Base-by-base conservation (phyloP, 2,113 vertebrate genomes). In the Aegithalos caudatus region DNA sequence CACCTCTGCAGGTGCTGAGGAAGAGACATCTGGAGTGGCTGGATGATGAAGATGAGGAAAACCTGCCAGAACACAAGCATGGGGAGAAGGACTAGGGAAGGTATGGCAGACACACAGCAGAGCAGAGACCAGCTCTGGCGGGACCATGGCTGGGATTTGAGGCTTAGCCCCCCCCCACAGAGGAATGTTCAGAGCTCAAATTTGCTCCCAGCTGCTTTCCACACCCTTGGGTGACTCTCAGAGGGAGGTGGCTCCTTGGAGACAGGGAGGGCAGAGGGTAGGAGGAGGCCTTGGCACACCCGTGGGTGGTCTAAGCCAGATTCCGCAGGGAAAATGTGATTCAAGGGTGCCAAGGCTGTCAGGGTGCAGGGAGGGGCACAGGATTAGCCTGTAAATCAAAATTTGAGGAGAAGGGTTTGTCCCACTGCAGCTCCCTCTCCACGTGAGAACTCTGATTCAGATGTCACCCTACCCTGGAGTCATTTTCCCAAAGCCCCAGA, bases 391-490 rank as follows among this genome's bases (percentile, higher is more conserved):
- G 64, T 44, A 92, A 72, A 62, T 70, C 7, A n/a, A 21, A 28
- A 81, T 50, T 51, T 53, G 64, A 2, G 56, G 38, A 86, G 76
- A 48, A 78, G 35, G 7, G 21, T 3, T 76, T 95, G 90, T 92
- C 64, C 88, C 80, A 66, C 12, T 29, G 1, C 47, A 51, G 58
- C 35, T 81, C 45, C 25, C 29, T 77, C 23, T 54, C 47, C 24
- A 15, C 1, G 14, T 66, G 47, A 50, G 56, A 88, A 62, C 38
- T 37, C 64, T 53, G 40, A 31, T 51, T 81, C 0, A 0, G 33
- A 24, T 73, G 40, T 66, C 20, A 23, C 25, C 18, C 22, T 0
- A 9, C 12, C 29, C 33, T 1, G 0, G 5, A 90, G 74, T 6
- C 18, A 7, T 48, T 67, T 81, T 50, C 33, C 29, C 29, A 37